Evolutionary conservation across 2,797 vertebrate genomes (phyloP).

Genomic region (Anguilla pacifica): DNA sequence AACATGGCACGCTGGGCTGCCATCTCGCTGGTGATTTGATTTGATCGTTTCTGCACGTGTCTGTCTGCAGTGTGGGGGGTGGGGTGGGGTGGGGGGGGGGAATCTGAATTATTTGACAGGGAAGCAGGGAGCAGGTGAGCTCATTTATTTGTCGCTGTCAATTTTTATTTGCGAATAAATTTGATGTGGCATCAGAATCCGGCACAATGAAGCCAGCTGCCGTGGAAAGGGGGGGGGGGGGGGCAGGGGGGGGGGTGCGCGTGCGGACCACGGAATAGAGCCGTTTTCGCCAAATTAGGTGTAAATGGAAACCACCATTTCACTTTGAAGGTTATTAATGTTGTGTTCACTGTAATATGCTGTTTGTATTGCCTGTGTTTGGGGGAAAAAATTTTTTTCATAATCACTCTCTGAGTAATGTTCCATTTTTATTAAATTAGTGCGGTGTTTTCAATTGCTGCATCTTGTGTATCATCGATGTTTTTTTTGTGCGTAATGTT

Average conservation of each 20-base stretch:
- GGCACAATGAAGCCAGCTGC: neutral
- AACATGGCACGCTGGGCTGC: neutral
- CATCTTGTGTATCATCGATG: neutral
- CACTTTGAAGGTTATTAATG: neutral
- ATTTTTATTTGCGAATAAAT: slow-evolving; percentile 32
- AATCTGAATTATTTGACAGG: slow-evolving; percentile 20
- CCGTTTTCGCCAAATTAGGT: slow-evolving; percentile 20
- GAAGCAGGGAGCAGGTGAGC: slow-evolving; percentile 28
- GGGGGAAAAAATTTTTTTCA: neutral
- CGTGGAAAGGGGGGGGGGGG: neutral
- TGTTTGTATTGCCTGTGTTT: slow-evolving; percentile 17
- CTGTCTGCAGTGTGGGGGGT: neutral
- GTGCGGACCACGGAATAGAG: neutral
- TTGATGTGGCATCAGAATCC: slow-evolving; percentile 5
- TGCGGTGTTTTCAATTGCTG: neutral
- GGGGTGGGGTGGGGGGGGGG: neutral
- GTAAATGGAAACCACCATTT: slow-evolving; percentile 6
- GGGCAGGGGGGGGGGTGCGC: neutral
- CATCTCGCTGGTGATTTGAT: neutral
- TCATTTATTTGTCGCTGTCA: slow-evolving; percentile 36
- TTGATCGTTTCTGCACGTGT: slow-evolving; percentile 10
- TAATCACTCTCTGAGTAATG: neutral
- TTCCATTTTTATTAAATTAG: slow-evolving; percentile 17
- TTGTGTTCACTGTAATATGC: neutral
- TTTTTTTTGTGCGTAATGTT: neutral